Evolutionary conservation across 2,888 invertebrate genomes (phyloP), one percentile per base, ranked within the genome.

Genomic region (Mimumesa dahlbomi): DNA sequence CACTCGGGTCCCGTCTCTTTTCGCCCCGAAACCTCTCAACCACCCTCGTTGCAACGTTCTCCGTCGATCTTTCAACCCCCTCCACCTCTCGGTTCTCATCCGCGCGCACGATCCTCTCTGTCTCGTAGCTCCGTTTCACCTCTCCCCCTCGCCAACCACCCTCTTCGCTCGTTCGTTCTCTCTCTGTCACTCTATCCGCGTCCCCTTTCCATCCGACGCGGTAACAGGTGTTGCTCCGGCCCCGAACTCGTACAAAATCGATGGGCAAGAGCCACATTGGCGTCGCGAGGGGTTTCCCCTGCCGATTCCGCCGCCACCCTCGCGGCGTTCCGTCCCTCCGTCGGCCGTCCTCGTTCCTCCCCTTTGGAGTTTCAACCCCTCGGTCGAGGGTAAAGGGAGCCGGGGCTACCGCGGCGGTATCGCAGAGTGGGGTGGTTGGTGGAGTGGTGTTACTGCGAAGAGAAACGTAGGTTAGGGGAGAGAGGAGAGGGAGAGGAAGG

Each of bases 181-280:
- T n/a, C 25, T 48, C 21, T 25, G 21, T 13, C 57, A 14, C 40
- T 14, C 42, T 22, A 18, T 21, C 29, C 11, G 22, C 53, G 18
- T 36, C 19, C 40, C 48, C 49, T 43, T 67, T 48, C 73, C 82
- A 75, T 78, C 73, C 81, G 70, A 79, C 73, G 84, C 85, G 87
- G 88, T 89, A 88, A 88, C 87, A 87, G 87, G 87, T 88, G 87
- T 88, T 87, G 85, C 85, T 87, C 84, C 82, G 75, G 78, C 75
- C 64, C 79, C 73, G 77, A 82, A 83, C 82, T 78, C 83, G 69
- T 78, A 79, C 79, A 85, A 85, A 85, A 85, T 85, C 85, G 83
- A 85, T 85, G 84, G 72, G 64, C 77, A 69, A 79, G 71, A 75
- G 75, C 71, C 77, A 73, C 70, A 75, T 80, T 77, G 74, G 71